Evolutionary conservation across 1,140 invertebrate genomes (phyloP), one percentile per base, ranked within the genome.

Genomic region (Drosophila ohnishii): DNA sequence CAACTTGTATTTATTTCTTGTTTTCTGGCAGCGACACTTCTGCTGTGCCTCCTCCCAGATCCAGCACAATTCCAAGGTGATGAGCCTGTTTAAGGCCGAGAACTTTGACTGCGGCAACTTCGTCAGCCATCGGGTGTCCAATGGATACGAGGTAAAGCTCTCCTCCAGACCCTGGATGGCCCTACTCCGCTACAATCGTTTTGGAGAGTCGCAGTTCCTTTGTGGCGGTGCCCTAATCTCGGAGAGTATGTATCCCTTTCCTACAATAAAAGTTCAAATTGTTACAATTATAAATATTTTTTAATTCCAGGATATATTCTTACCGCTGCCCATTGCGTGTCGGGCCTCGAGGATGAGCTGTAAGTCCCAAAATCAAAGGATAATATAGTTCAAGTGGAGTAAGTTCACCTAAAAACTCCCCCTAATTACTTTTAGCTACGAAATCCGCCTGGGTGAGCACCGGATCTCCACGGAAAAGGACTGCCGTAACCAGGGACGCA

Each of bases 361-460:
- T 80, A 59, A 93, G 93, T 51, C 14, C 6, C n/a, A 22, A 58
- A 11, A 14, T 6, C 1, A n/a, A 14, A 14, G 14, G 25, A 22
- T 10, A 19, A 8, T 51, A 28, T 28, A 28, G 25, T 28, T 10
- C 8, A 3, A 16, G n/a, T 1, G 3, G n/a, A 42, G 16, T 2
- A 14, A 37, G 22, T 50, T 51, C 3, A 1, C 13, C 48, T 11
- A 22, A 10, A 4, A 13, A 5, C 16, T 28, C 30, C 42, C 5
- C 10, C 53, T 16, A 19, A 9, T 44, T 19, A 16, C 9, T 10
- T 70, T 16, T n/a, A 93, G 93, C 19, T 78, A 80, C 0, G 89
- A 92, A 28, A 93, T 95, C 1, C 92, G 94, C 2, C 74, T 95
- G 10, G 94, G 95, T 6, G 95, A 95, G 81, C 93, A 95, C 78